Percentiles rank a stretch among this genome's conserved stretches.
phyloP scores from a whole-genome alignment of 2,888 invertebrate species.

The Drosophila ustulata region DNA sequence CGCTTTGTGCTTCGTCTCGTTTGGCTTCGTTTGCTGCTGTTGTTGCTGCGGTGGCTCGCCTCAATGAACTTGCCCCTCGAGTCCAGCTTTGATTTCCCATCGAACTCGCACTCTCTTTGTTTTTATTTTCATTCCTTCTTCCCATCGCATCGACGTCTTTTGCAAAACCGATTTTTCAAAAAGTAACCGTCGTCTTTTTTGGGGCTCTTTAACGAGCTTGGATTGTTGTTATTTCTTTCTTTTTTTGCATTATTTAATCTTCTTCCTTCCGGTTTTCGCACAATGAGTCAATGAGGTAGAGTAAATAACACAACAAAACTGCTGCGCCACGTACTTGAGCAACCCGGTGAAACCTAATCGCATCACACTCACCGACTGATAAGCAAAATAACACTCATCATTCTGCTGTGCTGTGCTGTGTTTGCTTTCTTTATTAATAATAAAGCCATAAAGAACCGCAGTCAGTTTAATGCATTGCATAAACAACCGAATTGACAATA shows the following conservation, averaged over 20 bases:
- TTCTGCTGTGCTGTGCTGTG: background rate
- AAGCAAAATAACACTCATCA: conserved; percentile 21
- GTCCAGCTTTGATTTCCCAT: conserved; percentile 43
- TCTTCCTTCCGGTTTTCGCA: conserved; percentile 57
- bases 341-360: conserved; percentile 43
- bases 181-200: conserved; percentile 51
- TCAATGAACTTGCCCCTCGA: conserved; percentile 45
- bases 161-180: conserved; percentile 41
- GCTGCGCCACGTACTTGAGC: conserved; percentile 42
- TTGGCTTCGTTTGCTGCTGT: conserved; percentile 29
- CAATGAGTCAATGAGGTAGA: conserved; percentile 62
- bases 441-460: conserved; percentile 21
- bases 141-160: background rate
- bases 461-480: conserved; percentile 6
- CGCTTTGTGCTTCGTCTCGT: conserved; percentile 24
- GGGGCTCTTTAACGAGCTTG: conserved; percentile 8
- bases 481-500: conserved; percentile 9
- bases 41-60: conserved; percentile 28
- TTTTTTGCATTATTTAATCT: conserved; percentile 9
- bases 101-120: conserved; percentile 36
- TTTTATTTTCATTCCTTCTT: conserved; percentile 5
- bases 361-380: conserved; percentile 38
- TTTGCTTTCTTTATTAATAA: conserved; percentile 19
- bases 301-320: conserved; percentile 12
- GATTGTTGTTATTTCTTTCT: no score